Conservation (phyloP, 2,113 vertebrate species). For the Corvus moneduloides region DNA sequence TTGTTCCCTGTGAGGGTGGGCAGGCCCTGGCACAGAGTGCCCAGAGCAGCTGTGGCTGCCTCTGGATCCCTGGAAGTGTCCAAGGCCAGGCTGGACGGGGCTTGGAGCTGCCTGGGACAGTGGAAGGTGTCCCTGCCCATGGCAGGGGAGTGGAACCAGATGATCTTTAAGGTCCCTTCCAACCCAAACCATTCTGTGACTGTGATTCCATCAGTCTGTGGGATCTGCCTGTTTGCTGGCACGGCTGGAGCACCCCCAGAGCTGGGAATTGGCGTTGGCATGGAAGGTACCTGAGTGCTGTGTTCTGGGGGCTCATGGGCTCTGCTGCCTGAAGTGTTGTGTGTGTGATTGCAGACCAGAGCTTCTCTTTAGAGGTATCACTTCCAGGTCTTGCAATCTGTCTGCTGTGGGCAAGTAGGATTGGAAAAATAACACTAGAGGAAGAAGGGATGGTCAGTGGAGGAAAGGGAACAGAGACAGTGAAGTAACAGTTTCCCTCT, state of each 20-base stretch:
- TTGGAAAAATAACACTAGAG: neutral
- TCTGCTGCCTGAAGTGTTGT: neutral
- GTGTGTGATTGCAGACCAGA: neutral
- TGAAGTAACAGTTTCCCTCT: neutral
- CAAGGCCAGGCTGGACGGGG: accelerated
- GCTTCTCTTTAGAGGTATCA: neutral
- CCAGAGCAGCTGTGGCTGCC: neutral
- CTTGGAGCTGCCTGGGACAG: accelerated
- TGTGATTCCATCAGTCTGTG: neutral
- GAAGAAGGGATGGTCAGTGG: neutral
- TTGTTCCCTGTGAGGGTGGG: neutral
- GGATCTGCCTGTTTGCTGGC: neutral
- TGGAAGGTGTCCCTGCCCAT: neutral
- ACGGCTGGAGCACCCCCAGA: neutral
- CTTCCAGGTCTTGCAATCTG: neutral
- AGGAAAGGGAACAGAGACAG: neutral
- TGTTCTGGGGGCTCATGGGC: neutral
- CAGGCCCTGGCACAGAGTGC: neutral
- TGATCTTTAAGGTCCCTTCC: neutral
- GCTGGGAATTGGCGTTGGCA: neutral
- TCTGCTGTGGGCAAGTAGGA: neutral
- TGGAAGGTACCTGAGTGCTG: accelerated
- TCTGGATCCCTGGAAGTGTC: accelerated
- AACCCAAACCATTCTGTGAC: neutral
- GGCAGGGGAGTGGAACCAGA: neutral